phyloP scores from a whole-genome alignment of 2,888 invertebrate species.

The Ethmia dodecea region DNA sequence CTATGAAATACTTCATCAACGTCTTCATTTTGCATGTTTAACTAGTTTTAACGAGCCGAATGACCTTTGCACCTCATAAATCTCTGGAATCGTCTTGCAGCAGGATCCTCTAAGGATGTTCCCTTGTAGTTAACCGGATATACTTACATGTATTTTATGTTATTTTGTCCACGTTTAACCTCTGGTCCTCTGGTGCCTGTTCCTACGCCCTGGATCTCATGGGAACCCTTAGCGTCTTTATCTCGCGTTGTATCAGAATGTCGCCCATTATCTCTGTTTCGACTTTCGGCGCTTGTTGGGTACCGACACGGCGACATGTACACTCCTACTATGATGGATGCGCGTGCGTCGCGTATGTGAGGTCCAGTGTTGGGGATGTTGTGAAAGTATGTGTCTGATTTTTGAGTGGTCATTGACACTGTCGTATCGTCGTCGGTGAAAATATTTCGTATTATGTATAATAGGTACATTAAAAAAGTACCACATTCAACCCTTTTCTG shows the following conservation, averaged over 20 bases:
- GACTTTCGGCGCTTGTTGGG: conserved; percentile 67
- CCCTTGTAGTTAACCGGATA: conserved; percentile 26
- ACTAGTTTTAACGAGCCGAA: conserved; percentile 31
- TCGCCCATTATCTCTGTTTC: conserved; percentile 71
- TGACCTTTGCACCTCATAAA: conserved; percentile 29
- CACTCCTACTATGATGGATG: conserved; percentile 71
- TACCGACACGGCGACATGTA: conserved; percentile 55
- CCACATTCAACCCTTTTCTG: too few species aligned
- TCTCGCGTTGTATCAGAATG: conserved; percentile 71
- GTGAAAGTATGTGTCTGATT: conserved; percentile 15
- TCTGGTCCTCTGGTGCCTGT: conserved; percentile 42
- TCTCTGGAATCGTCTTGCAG: conserved; percentile 22
- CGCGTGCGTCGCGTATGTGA: conserved; percentile 32
- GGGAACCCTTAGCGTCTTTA: conserved; percentile 65
- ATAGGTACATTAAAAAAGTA: too few species aligned
- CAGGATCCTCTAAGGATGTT: conserved; percentile 6
- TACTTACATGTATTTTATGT: conserved; percentile 29
- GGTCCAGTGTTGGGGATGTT: conserved; percentile 22
- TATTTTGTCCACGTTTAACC: conserved; percentile 59
- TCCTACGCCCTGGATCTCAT: conserved; percentile 53
- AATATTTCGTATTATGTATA: too few species aligned
- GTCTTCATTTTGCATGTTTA: conserved; percentile 35
- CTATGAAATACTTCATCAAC: conserved; percentile 23
- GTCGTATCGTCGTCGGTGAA: background rate
- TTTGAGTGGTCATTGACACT: conserved; percentile 7